Percentiles rank a stretch among this genome's conserved stretches.
phyloP scores from a whole-genome alignment of 2,797 vertebrate genomes.

The Tenualosa thibaudeaui region DNA sequence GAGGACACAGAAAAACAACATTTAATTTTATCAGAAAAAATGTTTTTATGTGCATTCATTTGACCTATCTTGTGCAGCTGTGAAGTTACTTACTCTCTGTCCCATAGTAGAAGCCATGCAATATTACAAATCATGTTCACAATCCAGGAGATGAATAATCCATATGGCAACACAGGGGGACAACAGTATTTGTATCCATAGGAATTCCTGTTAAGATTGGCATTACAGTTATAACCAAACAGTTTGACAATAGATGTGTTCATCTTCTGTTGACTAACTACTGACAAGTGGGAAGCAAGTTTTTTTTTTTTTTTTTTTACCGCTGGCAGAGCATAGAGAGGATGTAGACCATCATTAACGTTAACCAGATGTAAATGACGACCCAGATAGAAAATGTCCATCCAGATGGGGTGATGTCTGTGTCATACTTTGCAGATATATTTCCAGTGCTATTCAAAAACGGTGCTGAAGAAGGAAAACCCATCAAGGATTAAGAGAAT shows the following conservation, averaged over 20 bases:
- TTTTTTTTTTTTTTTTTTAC: background rate
- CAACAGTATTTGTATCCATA: background rate
- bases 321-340: conserved; percentile 48
- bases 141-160: conserved; percentile 65
- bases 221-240: background rate
- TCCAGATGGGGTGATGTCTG: conserved; percentile 62
- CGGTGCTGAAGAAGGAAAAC: background rate
- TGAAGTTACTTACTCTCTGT: conserved; percentile 57
- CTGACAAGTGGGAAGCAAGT: background rate
- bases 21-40: no score
- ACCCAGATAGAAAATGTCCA: conserved; percentile 71
- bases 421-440: conserved; percentile 59
- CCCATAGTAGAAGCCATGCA: conserved; percentile 49
- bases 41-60: background rate
- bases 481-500: background rate
- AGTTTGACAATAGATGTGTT: background rate
- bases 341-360: conserved; percentile 51
- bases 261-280: background rate
- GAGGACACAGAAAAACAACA: conserved; percentile 28
- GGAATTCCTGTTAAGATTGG: background rate
- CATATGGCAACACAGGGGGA: conserved; percentile 58
- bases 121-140: conserved; percentile 56
- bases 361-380: conserved; percentile 63
- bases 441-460: conserved; percentile 46
- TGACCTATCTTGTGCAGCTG: background rate